These are phyloP conservation scores for Clanis bilineata DNA, from an alignment of 2,888 invertebrate species.

Conservation along the genomic window DNA sequence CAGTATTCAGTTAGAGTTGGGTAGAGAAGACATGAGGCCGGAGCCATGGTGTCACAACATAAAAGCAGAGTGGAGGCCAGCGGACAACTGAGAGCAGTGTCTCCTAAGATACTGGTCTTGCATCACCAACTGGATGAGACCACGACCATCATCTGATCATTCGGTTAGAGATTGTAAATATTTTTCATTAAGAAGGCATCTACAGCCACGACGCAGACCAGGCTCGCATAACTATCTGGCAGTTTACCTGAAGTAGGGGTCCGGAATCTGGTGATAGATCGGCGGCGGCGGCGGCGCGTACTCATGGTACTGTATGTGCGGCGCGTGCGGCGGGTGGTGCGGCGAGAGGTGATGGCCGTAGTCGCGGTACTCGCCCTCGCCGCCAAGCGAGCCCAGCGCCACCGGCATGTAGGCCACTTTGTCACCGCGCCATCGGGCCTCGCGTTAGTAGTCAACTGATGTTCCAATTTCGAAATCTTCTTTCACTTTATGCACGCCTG, in stretches of 20 bases:
- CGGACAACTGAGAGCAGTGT: too few species aligned
- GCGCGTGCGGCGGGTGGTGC: constrained; percentile 67
- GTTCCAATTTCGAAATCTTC: constrained; percentile 21
- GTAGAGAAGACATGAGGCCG: too few species aligned
- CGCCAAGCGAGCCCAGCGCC: constrained; percentile 85
- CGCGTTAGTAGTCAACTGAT: constrained; percentile 26
- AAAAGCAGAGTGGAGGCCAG: too few species aligned
- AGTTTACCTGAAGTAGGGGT: constrained; percentile 72
- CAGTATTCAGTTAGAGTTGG: too few species aligned
- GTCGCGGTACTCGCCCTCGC: constrained; percentile 83
- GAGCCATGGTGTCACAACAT: too few species aligned
- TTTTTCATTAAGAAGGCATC: too few species aligned
- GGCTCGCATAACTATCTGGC: constrained; percentile 22
- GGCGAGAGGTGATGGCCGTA: constrained; percentile 76
- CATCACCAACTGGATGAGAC: too few species aligned
- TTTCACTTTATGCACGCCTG: constrained; percentile 36
- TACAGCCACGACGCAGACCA: constrained; percentile 19
- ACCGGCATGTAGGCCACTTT: constrained; percentile 85
- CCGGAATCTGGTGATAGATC: constrained; percentile 69
- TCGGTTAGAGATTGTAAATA: too few species aligned
- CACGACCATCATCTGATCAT: too few species aligned
- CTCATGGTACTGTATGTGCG: constrained; percentile 73
- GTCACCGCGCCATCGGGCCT: constrained; percentile 82
- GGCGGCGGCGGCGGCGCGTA: constrained; percentile 82
- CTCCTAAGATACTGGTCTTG: too few species aligned